Percentiles rank a stretch among this genome's conserved stretches.
Conservation (phyloP, 2,888 invertebrate genomes). For the Colostygia pectinataria region DNA sequence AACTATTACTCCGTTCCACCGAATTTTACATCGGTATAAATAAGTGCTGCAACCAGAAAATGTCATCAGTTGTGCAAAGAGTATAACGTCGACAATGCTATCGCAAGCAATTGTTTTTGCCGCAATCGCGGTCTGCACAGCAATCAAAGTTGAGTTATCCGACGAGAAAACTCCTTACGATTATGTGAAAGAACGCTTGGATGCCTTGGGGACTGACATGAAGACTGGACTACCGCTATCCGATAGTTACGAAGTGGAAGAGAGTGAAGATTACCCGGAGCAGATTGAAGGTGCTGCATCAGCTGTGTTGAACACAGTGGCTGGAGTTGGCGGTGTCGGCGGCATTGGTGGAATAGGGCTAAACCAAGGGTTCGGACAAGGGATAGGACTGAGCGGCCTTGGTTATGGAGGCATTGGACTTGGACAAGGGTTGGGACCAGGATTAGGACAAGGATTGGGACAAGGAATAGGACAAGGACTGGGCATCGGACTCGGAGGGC, state of each 20-base stretch:
- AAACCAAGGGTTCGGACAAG: slow-evolving; percentile 39
- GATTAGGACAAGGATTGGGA: slow-evolving; percentile 44
- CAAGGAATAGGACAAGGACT: slow-evolving; percentile 44
- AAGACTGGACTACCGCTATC: slow-evolving; percentile 68
- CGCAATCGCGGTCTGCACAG: slow-evolving; percentile 51
- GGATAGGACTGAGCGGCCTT: slow-evolving; percentile 39
- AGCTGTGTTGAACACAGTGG: slow-evolving; percentile 61
- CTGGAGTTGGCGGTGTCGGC: slow-evolving; percentile 55
- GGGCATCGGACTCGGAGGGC: slow-evolving; percentile 43
- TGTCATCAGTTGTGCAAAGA: slow-evolving; percentile 73
- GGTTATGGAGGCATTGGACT: slow-evolving; percentile 46
- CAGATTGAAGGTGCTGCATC: slow-evolving; percentile 72
- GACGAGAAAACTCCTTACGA: slow-evolving; percentile 74
- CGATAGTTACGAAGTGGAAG: slow-evolving; percentile 82
- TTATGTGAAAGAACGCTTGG: slow-evolving; percentile 70
- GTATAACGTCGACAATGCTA: slow-evolving; percentile 65
- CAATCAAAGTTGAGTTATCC: slow-evolving; percentile 61
- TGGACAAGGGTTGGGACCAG: slow-evolving; percentile 43
- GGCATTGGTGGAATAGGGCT: slow-evolving; percentile 41
- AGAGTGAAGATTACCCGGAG: slow-evolving; percentile 83
- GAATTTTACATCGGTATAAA: slow-evolving; percentile 76
- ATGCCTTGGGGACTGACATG: slow-evolving; percentile 57
- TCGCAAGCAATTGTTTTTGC: slow-evolving; percentile 55
- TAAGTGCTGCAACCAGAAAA: slow-evolving; percentile 68
- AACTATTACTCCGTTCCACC: slow-evolving; percentile 77